Evolutionary conservation across 2,113 vertebrate genomes (phyloP), one percentile per base, ranked within the genome.

Genomic region (Planiliza haematocheilus): DNA sequence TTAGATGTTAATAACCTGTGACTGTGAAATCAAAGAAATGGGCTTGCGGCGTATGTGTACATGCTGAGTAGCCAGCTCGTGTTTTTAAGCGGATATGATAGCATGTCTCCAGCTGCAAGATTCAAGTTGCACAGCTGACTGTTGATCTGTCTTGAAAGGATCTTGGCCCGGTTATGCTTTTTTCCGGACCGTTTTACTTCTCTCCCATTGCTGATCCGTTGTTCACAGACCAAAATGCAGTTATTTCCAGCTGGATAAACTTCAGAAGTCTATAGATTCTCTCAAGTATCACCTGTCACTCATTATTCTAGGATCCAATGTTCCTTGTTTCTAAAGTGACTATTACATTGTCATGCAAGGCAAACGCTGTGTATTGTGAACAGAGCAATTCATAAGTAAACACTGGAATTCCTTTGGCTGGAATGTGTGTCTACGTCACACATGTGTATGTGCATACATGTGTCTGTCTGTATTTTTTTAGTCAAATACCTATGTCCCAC

Each of bases 341-440:
- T 34, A 52, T 50, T 48, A 36, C 34, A 62, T 75, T 2, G 6
- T 80, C 61, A 42, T 10, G 17, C 18, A 61, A 51, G 41, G 52
- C 50, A 81, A 87, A 85, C 82, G 75, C 3, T 83, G 67, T 34
- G 21, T 42, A 67, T 79, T n/a, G 80, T 84, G 58, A 56, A 58
- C 9, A 14, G 24, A 52, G 24, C 81, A 58, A 79, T 70, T 71
- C 81, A 61, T 77, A 83, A 77, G 70, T 82, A 84, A 91, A 91
- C 77, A 79, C 37, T 79, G 52, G 70, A 63, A 87, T 91, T 86
- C 78, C 65, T 79, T 42, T 8, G 51, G 12, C 36, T 69, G 70
- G 76, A 81, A 81, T 82, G 77, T 48, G 56, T 62, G 56, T 45
- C 21, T 38, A 24, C 2, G 8, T n/a, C 70, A 37, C 52, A 30